A percentile compares a stretch with the other conserved stretches of the same genome.
Conservation (phyloP, 2,888 invertebrate species). For the Trachelus iudaicus region DNA sequence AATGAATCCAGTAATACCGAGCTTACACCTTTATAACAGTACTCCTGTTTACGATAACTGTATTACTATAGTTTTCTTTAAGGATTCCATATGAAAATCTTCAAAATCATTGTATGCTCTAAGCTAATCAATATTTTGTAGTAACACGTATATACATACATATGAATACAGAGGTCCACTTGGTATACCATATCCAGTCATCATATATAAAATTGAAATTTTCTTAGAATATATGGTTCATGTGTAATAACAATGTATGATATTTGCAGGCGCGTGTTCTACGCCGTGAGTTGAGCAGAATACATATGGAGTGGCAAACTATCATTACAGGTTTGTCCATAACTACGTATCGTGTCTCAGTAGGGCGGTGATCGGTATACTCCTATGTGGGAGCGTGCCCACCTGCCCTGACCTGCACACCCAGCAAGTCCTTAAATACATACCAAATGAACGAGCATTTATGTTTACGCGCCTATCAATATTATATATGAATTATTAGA, state of each 20-base stretch:
- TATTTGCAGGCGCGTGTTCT: neutral
- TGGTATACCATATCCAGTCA: too few relatives aligned
- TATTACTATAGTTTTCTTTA: neutral
- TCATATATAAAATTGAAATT: neutral
- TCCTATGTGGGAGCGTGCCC: slow-evolving; percentile 42
- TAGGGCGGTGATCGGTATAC: slow-evolving; percentile 16
- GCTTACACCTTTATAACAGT: neutral
- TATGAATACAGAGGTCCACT: neutral
- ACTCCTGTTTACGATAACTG: neutral
- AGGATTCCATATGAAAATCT: neutral
- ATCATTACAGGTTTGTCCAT: slow-evolving; percentile 1
- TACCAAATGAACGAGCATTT: slow-evolving; percentile 24
- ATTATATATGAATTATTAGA: neutral
- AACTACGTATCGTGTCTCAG: slow-evolving; percentile 19
- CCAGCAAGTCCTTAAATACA: slow-evolving; percentile 2
- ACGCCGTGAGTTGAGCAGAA: neutral
- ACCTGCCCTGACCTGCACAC: slow-evolving; percentile 42
- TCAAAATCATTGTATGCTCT: neutral
- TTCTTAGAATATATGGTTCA: neutral
- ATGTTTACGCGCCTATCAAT: slow-evolving; percentile 29
- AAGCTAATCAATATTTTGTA: neutral
- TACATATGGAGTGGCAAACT: neutral
- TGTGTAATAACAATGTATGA: neutral
- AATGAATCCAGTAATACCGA: neutral
- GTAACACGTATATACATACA: neutral